Evolutionary conservation across 2,797 vertebrate genomes (phyloP), one percentile per base, ranked within the genome.

Genomic region (Enteromius viviparus): DNA sequence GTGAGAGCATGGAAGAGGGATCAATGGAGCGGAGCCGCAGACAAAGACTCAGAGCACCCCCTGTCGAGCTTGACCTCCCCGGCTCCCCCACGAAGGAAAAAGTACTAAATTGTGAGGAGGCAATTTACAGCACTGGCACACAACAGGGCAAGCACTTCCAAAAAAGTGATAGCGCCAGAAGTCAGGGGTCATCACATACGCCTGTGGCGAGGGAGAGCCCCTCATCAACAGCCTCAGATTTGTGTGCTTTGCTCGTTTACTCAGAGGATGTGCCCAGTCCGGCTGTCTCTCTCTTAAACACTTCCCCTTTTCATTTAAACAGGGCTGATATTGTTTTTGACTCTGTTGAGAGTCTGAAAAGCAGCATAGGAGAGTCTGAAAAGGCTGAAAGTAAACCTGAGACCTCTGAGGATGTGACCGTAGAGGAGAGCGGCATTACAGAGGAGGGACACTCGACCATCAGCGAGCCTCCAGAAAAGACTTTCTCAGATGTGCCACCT

Each of bases 1-100:
- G 94, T 21, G 96, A 97, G 82, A 91, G 92, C 62, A 92, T 91
- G 3, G 96, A 97, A 0, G 95, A 96, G 49, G 89, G 88, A 0
- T 91, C 93, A 26, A 12, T 26, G 69, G 91, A 91, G 55, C 92
- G 90, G 0, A 91, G 91, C 68, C 84, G 91, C 72, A 91, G 86
- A 87, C 93, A 93, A 76, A 95, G 91, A 91, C 94, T 94, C 40
- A 91, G 92, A 74, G 93, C 94, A 87, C 84, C 94, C 78, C 93
- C 94, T 0, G 88, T 90, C 32, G 75, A 91, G 1, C 91, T 92
- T 70, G 92, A 87, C 85, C 87, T 90, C 83, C 91, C 89, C 9
- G 89, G 87, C 62, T 85, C 91, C 66, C 87, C 93, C 71, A 85
- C 86, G 3, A 84, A 88, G 83, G 94, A 94, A 87, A 81, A 85